A percentile compares a stretch with the other conserved stretches of the same genome.
Conservation (phyloP, 1,140 invertebrate genomes). For the Hetaerina americana region DNA sequence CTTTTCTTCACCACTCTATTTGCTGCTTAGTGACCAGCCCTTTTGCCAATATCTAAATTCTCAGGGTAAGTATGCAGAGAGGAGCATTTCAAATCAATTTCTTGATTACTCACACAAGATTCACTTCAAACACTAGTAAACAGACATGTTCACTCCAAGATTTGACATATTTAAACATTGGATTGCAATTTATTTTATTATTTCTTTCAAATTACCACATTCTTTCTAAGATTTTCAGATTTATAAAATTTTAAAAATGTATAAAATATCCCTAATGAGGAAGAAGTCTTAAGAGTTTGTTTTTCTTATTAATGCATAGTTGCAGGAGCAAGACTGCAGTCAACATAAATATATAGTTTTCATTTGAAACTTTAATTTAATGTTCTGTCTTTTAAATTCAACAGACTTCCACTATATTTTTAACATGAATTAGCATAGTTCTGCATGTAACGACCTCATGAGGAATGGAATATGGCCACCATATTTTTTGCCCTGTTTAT, state of each 20-base stretch:
- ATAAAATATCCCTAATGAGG: not conserved
- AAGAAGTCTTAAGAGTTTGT: not conserved
- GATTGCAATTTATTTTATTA: not conserved
- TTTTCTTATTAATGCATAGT: not conserved
- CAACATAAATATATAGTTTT: not conserved
- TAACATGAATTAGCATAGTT: not conserved
- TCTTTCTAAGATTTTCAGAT: not conserved
- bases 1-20: no score
- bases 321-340: not conserved
- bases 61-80: no score
- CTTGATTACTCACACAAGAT: not conserved
- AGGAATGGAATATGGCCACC: not conserved
- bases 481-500: not conserved
- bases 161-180: no score
- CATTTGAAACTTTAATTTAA: not conserved
- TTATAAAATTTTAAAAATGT: conserved; percentile 1
- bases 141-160: not conserved
- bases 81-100: not conserved
- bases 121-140: not conserved
- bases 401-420: not conserved
- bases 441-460: no score
- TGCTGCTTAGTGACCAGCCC: no score
- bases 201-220: not conserved
- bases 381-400: no score
- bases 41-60: no score